Evolutionary conservation across 2,797 vertebrate genomes (phyloP).

Genomic region (Platalea minor): DNA sequence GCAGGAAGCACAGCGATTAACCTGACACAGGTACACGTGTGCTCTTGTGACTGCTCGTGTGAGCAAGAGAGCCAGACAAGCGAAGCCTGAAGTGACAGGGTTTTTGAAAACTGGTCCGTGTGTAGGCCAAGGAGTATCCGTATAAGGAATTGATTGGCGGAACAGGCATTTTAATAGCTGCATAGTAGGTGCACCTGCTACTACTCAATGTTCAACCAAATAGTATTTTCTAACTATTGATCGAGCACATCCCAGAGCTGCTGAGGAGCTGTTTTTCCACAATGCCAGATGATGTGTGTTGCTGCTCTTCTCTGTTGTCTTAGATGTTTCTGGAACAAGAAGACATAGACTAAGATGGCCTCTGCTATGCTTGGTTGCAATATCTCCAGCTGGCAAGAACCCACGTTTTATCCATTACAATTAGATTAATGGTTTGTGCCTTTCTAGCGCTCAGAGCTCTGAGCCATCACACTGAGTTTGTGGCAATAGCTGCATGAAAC

Average conservation of each 20-base stretch:
- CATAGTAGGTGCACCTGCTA: conserved; percentile 52
- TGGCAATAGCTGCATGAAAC: background rate
- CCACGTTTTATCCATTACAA: background rate
- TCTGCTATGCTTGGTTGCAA: background rate
- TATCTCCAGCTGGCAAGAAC: background rate
- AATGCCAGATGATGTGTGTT: background rate
- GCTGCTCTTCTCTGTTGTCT: background rate
- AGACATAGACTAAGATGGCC: background rate
- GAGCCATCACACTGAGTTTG: background rate
- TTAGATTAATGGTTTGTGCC: background rate
- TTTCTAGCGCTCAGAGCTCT: background rate
- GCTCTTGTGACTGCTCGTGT: background rate
- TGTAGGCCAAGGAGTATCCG: background rate
- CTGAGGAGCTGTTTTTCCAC: background rate
- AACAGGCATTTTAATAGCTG: conserved; percentile 50
- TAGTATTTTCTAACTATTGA: conserved; percentile 47
- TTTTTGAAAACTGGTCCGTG: background rate
- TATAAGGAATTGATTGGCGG: background rate
- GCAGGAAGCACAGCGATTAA: background rate
- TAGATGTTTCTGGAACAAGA: background rate
- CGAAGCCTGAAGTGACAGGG: background rate
- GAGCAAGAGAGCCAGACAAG: background rate
- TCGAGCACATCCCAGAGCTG: background rate
- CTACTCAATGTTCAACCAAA: conserved; percentile 7
- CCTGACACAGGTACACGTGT: background rate